A percentile compares a stretch with the other conserved stretches of the same genome.
Conservation (phyloP, 1,140 invertebrate species). For the Hyphantria cunea region DNA sequence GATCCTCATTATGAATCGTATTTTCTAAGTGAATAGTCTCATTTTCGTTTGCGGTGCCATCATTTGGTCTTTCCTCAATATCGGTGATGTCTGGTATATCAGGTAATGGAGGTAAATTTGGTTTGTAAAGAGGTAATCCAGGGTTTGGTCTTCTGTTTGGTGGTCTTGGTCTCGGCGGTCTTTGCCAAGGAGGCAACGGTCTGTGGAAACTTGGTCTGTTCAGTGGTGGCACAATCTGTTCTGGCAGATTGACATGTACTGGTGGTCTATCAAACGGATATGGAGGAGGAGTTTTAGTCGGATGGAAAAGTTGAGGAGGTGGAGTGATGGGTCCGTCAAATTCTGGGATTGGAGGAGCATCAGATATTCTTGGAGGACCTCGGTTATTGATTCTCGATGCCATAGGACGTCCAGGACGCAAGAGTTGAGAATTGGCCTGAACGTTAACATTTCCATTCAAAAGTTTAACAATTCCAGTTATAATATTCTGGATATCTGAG, state of each 20-base stretch:
- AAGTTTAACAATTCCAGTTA: constrained; percentile 94
- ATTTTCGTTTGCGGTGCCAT: constrained; percentile 61
- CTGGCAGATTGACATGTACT: constrained; percentile 87
- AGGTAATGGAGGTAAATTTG: constrained; percentile 53
- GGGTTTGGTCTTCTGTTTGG: constrained; percentile 76
- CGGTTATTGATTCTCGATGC: constrained; percentile 92
- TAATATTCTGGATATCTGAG: constrained; percentile 94
- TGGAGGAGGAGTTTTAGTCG: constrained; percentile 83
- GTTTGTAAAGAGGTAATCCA: constrained; percentile 73
- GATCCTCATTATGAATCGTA: constrained; percentile 56
- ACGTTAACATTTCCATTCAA: constrained; percentile 94
- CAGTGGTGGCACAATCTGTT: constrained; percentile 87
- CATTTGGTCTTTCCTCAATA: constrained; percentile 32
- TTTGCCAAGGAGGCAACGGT: constrained; percentile 84
- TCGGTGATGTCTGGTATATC: constrained; percentile 44
- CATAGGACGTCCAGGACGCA: constrained; percentile 82
- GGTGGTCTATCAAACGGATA: constrained; percentile 88
- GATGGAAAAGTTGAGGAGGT: constrained; percentile 59
- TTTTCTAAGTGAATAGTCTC: constrained; percentile 64
- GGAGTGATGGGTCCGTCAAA: constrained; percentile 83
- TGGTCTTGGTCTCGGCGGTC: constrained; percentile 79
- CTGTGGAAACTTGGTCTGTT: constrained; percentile 82
- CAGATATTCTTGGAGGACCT: constrained; percentile 91
- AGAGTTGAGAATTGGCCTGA: constrained; percentile 85
- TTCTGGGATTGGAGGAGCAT: constrained; percentile 87